Conservation (phyloP, 2,113 vertebrate genomes). For the Limanda limanda region DNA sequence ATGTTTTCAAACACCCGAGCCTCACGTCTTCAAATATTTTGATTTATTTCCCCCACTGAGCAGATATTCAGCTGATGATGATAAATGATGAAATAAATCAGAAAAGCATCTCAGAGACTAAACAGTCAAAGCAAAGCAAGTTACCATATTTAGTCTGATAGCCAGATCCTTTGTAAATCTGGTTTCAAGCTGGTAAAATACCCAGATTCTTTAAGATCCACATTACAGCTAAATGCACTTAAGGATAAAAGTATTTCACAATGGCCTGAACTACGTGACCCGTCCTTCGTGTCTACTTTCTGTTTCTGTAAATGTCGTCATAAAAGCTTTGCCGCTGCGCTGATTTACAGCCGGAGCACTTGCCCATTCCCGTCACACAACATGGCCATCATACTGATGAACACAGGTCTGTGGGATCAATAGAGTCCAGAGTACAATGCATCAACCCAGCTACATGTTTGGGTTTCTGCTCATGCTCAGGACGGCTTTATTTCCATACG, state of each 20-base stretch:
- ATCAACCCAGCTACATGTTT: slow-evolving; percentile 44
- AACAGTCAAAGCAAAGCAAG: no score
- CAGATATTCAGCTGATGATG: no score
- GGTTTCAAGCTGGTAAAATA: neutral
- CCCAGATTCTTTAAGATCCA: neutral
- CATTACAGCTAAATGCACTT: neutral
- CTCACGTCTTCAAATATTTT: no score
- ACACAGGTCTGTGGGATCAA: slow-evolving; percentile 52
- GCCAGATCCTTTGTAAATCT: no score
- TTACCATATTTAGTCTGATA: no score
- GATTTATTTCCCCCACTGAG: no score
- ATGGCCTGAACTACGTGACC: slow-evolving; percentile 9
- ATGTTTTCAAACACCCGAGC: no score
- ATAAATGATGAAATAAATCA: no score
- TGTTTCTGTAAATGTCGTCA: slow-evolving; percentile 44
- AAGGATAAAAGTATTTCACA: slow-evolving; percentile 17
- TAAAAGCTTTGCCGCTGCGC: slow-evolving; percentile 50
- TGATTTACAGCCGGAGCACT: slow-evolving; percentile 67
- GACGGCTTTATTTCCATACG: slow-evolving; percentile 55
- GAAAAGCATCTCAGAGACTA: no score
- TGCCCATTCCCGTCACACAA: slow-evolving; percentile 49
- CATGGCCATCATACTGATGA: slow-evolving; percentile 71
- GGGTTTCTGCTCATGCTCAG: slow-evolving; percentile 41
- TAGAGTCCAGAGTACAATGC: slow-evolving; percentile 32
- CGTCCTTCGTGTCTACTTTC: slow-evolving; percentile 23